Conservation (phyloP, 2,113 vertebrate species). For the Miniopterus natalensis region DNA sequence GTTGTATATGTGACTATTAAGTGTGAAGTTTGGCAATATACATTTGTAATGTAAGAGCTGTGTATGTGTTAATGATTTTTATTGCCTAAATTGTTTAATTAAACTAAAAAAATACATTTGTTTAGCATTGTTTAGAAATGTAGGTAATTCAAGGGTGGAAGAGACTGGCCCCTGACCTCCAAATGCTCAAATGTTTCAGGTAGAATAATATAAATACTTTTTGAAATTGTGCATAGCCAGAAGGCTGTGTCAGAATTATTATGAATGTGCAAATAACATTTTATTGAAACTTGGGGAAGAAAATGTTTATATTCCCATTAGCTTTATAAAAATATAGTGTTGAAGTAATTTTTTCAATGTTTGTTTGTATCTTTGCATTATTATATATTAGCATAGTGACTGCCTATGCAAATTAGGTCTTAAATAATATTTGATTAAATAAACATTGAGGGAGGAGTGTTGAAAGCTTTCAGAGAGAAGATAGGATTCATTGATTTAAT, state of each 20-base stretch:
- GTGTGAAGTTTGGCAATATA: background rate
- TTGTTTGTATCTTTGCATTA: slow-evolving; percentile 4
- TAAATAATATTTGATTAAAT: slow-evolving; percentile 46
- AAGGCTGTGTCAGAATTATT: background rate
- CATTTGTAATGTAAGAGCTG: background rate
- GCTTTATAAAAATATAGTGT: background rate
- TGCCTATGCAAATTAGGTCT: background rate
- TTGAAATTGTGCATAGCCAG: background rate
- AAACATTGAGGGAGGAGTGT: background rate
- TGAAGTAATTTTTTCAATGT: background rate
- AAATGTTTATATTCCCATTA: background rate
- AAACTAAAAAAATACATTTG: background rate
- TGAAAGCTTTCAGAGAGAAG: background rate
- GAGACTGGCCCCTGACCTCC: background rate
- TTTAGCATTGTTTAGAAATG: background rate
- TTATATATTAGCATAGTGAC: background rate
- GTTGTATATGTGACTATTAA: background rate
- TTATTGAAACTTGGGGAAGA: background rate
- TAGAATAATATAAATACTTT: background rate
- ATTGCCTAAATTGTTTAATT: background rate
- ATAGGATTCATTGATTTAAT: background rate
- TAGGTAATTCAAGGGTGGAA: background rate
- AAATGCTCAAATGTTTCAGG: background rate
- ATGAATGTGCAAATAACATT: background rate
- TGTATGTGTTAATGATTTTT: background rate